These are phyloP conservation scores for Drymodes brunneopygia DNA, from an alignment of 2,113 vertebrate species.

Conservation along the genomic window DNA sequence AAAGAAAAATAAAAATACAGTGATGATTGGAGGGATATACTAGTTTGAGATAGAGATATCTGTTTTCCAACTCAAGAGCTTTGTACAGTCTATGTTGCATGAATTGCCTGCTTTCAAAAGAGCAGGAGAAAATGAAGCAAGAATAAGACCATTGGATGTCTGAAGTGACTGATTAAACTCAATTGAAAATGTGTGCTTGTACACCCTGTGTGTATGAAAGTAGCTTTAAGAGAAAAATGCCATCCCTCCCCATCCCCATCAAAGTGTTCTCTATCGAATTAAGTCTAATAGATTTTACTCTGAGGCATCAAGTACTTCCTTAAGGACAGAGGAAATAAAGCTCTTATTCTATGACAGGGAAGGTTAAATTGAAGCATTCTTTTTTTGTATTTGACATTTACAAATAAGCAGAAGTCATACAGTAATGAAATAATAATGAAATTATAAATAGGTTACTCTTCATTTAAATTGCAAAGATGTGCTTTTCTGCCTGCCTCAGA, in stretches of 20 bases:
- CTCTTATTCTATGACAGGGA: slow-evolving; percentile 8
- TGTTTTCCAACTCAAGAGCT: neutral
- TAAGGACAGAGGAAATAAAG: neutral
- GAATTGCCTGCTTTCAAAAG: neutral
- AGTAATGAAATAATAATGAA: slow-evolving; percentile 53
- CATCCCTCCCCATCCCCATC: neutral
- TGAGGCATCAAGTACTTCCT: neutral
- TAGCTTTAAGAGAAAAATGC: neutral
- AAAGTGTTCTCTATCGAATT: neutral
- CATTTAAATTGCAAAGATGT: slow-evolving; percentile 58
- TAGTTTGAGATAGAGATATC: neutral
- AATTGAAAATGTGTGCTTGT: neutral
- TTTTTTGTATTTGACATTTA: slow-evolving; percentile 23
- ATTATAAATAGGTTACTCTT: slow-evolving; percentile 46
- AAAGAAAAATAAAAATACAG: neutral
- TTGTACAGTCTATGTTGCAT: neutral
- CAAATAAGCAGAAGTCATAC: slow-evolving; percentile 25
- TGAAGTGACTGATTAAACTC: neutral
- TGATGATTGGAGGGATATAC: neutral
- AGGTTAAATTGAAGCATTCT: slow-evolving; percentile 11
- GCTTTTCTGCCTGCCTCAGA: slow-evolving; percentile 21
- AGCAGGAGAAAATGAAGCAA: neutral
- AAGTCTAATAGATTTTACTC: neutral
- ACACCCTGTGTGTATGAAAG: neutral
- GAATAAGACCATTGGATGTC: neutral